These are phyloP conservation scores for Denticeps clupeoides DNA, from an alignment of 2,797 vertebrate species.

Conservation along the genomic window DNA sequence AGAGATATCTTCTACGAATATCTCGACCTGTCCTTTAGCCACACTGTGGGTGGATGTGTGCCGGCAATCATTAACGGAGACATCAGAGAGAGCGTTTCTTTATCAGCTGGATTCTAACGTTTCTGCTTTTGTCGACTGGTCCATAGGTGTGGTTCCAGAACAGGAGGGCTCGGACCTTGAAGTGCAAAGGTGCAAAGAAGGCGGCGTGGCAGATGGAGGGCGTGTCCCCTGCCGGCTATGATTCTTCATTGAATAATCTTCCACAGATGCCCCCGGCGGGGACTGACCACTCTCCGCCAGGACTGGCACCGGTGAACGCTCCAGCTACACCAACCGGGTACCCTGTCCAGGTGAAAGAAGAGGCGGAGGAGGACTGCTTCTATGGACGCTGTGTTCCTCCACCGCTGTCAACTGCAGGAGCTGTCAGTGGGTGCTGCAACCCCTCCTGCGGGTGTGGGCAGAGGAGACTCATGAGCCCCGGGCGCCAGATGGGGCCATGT, in stretches of 20 bases:
- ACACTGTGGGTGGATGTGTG: slow-evolving; percentile 21
- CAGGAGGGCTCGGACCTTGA: slow-evolving; percentile 39
- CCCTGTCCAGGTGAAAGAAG: slow-evolving; percentile 41
- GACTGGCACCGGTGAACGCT: slow-evolving; percentile 5
- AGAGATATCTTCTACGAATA: slow-evolving; percentile 17
- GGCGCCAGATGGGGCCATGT: slow-evolving; percentile 30
- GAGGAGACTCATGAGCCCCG: slow-evolving; percentile 20
- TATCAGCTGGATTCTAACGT: slow-evolving; percentile 28
- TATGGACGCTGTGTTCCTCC: slow-evolving; percentile 33
- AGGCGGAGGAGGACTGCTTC: slow-evolving; percentile 35
- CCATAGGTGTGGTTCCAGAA: slow-evolving; percentile 52
- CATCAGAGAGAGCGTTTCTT: slow-evolving; percentile 7
- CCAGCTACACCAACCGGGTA: slow-evolving; percentile 34
- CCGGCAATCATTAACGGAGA: slow-evolving; percentile 44
- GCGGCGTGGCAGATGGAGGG: slow-evolving; percentile 38
- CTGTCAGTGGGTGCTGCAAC: slow-evolving; percentile 31
- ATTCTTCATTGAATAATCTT: no score
- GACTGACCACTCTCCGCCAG: slow-evolving; percentile 11
- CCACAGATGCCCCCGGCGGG: slow-evolving; percentile 19
- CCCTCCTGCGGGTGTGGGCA: slow-evolving; percentile 32
- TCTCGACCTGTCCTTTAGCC: no score
- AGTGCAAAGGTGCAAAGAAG: slow-evolving; percentile 51
- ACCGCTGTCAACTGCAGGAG: slow-evolving; percentile 15
- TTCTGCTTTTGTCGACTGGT: slow-evolving; percentile 38
- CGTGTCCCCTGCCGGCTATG: not conserved